phyloP scores from a whole-genome alignment of 2,888 invertebrate species.

The Lasioglossum malachurum region DNA sequence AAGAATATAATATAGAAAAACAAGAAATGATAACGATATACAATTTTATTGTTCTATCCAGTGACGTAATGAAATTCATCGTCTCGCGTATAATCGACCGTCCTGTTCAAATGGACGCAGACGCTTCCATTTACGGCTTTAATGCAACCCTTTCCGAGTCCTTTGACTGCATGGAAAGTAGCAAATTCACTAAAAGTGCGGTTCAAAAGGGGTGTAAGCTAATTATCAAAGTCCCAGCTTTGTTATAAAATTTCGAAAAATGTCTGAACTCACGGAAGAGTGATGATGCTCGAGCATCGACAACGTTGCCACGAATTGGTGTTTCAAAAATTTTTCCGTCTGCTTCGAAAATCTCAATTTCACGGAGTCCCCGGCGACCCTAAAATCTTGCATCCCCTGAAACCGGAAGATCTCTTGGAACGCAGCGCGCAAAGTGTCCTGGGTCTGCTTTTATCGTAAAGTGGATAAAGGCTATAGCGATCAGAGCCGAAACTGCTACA shows the following conservation, averaged over 20 bases:
- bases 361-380: not conserved
- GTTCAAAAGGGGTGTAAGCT: not conserved
- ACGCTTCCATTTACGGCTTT: constrained; percentile 14
- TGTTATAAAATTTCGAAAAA: not conserved
- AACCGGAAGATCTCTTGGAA: not conserved
- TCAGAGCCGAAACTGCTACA: constrained; percentile 18
- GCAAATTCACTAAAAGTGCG: constrained; percentile 9
- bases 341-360: not conserved
- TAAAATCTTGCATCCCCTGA: not conserved
- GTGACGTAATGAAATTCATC: not conserved
- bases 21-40: too few species aligned
- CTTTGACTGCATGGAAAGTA: constrained; percentile 17
- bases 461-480: constrained; percentile 21
- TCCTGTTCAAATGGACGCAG: not conserved
- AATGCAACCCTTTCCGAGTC: constrained; percentile 32
- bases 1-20: too few species aligned
- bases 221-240: not conserved
- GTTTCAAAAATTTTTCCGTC: too few species aligned
- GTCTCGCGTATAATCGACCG: not conserved
- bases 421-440: not conserved
- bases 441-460: constrained; percentile 11
- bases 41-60: not conserved
- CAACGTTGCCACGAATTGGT: not conserved
- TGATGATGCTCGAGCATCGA: not conserved
- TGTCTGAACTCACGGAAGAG: too few species aligned